Evolutionary conservation across 2,888 invertebrate species (phyloP).

Genomic region (Physocephala rufipes): DNA sequence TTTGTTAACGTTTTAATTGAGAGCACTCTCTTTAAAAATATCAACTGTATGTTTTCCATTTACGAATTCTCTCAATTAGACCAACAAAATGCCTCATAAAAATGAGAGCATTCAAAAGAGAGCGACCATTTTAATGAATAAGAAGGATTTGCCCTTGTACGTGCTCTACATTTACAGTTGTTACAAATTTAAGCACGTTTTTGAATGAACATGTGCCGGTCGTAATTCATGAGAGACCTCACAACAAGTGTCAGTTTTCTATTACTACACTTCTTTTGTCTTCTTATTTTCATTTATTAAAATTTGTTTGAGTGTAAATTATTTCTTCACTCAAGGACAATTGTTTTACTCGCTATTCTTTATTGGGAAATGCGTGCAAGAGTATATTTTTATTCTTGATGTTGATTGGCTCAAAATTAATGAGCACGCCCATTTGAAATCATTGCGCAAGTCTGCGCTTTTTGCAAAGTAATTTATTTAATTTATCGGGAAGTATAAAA

Average conservation of each 20-base stretch:
- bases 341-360: slow-evolving; percentile 1
- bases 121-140: not conserved
- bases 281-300: not conserved
- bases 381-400: slow-evolving; percentile 1
- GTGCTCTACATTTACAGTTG: too few species aligned
- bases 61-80: not conserved
- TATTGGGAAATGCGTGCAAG: not conserved
- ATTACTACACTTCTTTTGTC: too few species aligned
- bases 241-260: too few species aligned
- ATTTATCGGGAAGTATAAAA: not conserved
- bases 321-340: not conserved
- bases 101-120: not conserved
- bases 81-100: not conserved
- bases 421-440: not conserved
- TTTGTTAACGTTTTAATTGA: not conserved
- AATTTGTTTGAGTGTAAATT: not conserved
- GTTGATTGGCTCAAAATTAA: slow-evolving; percentile 12
- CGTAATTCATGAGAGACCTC: too few species aligned
- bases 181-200: too few species aligned
- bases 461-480: not conserved
- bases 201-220: too few species aligned
- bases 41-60: not conserved
- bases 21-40: not conserved
- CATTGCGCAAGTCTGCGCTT: slow-evolving; percentile 10
- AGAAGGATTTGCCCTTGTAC: too few species aligned